A percentile compares a stretch with the other conserved stretches of the same genome.
Conservation (phyloP, 2,113 vertebrate genomes). For the Chionodraco myersi region DNA sequence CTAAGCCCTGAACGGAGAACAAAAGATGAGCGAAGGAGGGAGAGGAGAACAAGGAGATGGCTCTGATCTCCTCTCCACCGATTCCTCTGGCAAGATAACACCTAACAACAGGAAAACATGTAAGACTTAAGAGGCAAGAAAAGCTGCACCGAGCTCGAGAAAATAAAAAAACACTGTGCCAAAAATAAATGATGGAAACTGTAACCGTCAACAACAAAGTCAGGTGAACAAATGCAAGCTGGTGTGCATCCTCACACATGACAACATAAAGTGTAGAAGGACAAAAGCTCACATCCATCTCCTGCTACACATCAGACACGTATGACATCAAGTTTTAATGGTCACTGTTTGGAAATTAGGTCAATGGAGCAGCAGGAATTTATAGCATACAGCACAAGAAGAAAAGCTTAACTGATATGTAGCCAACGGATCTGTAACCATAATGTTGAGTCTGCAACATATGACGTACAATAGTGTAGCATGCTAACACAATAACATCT, state of each 20-base stretch:
- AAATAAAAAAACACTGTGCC: neutral
- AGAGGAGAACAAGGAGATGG: conserved; percentile 29
- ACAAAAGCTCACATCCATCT: conserved; percentile 8
- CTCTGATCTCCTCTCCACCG: conserved; percentile 47
- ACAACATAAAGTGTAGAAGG: neutral
- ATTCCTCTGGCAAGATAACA: conserved; percentile 57
- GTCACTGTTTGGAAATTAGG: conserved; percentile 21
- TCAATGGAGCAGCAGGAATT: conserved; percentile 24
- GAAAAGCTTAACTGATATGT: no score
- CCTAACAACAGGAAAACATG: conserved; percentile 46
- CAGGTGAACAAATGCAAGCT: neutral
- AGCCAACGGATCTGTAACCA: neutral
- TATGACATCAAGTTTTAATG: conserved; percentile 33
- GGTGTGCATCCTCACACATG: neutral
- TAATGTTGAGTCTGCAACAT: neutral
- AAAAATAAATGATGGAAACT: conserved; percentile 22
- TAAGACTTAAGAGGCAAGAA: conserved; percentile 20
- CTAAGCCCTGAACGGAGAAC: conserved; percentile 49
- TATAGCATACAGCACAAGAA: neutral
- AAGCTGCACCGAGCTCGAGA: neutral
- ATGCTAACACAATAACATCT: no score
- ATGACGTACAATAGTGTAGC: no score
- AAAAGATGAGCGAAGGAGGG: conserved; percentile 40
- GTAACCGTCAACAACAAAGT: conserved; percentile 8
- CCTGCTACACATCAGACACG: neutral